Base-by-base conservation (phyloP, 1,140 invertebrate species). In the Onthophagus taurus region DNA sequence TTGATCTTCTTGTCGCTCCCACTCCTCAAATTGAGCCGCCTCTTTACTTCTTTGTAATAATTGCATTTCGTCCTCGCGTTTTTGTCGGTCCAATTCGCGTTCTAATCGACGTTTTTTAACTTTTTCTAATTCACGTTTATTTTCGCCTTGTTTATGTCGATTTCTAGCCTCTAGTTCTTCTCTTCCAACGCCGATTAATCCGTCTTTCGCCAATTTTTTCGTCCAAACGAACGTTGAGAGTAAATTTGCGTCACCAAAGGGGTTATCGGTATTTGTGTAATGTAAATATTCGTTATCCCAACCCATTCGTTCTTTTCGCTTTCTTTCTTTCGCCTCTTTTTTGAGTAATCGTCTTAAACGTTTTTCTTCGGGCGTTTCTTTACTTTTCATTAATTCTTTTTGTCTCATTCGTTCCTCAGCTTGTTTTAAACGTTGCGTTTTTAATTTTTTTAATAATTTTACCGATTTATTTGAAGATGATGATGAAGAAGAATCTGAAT, bases 231-330 rank as follows among this genome's bases (percentile, higher is more conserved):
- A 99, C 0, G 89, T 91, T 13, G 89, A 81, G 1, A 90, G 69
- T 5, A 98, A 72, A 63, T 92, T 90, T 8, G 85, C 87, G 75
- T 99, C 96, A 2, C 96, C 95, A 70, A 98, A 99, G 0, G 96
- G 96, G 72, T 99, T 99, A 64, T 98, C 94, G 16, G 84, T 84
- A 67, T 99, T 97, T 8, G 94, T 97, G 59, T 98, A 99, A 54
- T 92, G 90, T 14, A 90, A 71, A 63, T 95, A 93, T 64, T 96
- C 91, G 53, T 89, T 89, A 67, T 95, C 90, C 91, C 90, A 96
- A 2, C 92, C 91, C 89, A 94, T 94, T 49, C 87, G 67, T 65
- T 91, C 81, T 49, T 92, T 87, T 2, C 87, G 66, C 46, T 83
- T 84, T 14, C 85, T 71, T 67, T 96, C 92, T 63, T 98, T 98